phyloP scores from a whole-genome alignment of 2,888 invertebrate species.

The Spicauda simplicius region DNA sequence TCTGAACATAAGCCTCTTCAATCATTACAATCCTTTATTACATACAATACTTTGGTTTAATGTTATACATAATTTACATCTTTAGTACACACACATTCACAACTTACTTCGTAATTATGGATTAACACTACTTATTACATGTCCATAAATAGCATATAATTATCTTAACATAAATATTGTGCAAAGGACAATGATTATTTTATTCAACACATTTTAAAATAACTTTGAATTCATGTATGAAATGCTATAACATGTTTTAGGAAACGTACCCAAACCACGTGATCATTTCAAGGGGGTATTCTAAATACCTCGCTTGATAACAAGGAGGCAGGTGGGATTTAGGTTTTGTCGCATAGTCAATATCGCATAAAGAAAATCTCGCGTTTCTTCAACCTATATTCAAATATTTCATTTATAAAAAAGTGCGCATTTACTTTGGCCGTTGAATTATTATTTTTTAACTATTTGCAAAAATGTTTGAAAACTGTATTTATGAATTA shows the following conservation, averaged over 20 bases:
- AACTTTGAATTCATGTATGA: background rate
- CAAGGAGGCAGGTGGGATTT: too few species aligned
- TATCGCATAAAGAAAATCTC: too few species aligned
- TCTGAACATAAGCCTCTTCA: background rate
- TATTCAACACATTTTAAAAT: background rate
- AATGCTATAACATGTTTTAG: background rate
- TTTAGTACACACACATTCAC: slow-evolving; percentile 35
- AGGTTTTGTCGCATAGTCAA: too few species aligned
- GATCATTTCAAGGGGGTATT: too few species aligned
- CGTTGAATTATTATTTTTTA: too few species aligned
- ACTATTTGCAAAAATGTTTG: too few species aligned
- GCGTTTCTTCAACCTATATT: too few species aligned
- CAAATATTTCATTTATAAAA: too few species aligned
- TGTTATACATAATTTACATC: slow-evolving; percentile 66
- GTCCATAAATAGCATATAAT: background rate
- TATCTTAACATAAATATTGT: slow-evolving; percentile 18
- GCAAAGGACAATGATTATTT: slow-evolving; percentile 11
- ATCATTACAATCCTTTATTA: slow-evolving; percentile 50
- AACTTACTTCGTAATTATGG: background rate
- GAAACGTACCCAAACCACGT: too few species aligned
- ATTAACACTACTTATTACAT: slow-evolving; percentile 4
- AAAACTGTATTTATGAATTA: too few species aligned
- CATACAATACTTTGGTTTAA: slow-evolving; percentile 79
- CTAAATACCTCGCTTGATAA: too few species aligned
- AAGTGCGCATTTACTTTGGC: too few species aligned